Evolutionary conservation across 35 echinoderm and acorn worm genomes (phyloP).

Genomic region (Amphiura filiformis): DNA sequence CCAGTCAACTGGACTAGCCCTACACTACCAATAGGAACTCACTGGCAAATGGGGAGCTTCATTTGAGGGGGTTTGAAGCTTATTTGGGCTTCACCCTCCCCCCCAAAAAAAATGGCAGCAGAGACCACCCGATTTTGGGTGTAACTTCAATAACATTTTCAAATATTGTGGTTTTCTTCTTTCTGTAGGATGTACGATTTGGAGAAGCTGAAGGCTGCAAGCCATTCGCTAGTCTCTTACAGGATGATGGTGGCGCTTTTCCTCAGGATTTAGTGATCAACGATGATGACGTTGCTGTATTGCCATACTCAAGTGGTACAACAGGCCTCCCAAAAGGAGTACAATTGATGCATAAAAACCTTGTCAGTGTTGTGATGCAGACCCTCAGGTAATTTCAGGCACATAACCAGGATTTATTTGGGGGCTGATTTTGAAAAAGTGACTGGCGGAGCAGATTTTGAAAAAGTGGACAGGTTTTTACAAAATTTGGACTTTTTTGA

Average conservation of each 20-base stretch:
- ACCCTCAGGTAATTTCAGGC: background rate
- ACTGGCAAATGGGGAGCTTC: too few relatives aligned
- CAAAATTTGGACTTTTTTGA: too few relatives aligned
- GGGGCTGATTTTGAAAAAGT: too few relatives aligned
- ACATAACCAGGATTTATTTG: too few relatives aligned
- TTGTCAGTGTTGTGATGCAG: slow-evolving; percentile 24
- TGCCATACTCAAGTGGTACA: slow-evolving; percentile 65
- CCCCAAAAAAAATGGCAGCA: too few relatives aligned
- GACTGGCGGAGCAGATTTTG: background rate
- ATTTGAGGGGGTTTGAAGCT: too few relatives aligned
- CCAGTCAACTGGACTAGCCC: too few relatives aligned
- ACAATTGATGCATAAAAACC: slow-evolving; percentile 25
- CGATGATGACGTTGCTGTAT: background rate
- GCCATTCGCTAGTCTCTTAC: slow-evolving; percentile 21
- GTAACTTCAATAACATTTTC: too few relatives aligned
- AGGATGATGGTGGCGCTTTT: slow-evolving; percentile 44
- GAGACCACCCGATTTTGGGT: too few relatives aligned
- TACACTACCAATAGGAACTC: too few relatives aligned
- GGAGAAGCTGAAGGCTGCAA: slow-evolving; percentile 44
- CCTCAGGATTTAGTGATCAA: background rate
- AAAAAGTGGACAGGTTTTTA: background rate
- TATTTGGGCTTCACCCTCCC: too few relatives aligned
- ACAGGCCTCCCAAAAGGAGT: slow-evolving; percentile 54
- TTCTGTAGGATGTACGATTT: slow-evolving; percentile 36
- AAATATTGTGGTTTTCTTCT: slow-evolving; percentile 3